Conservation (phyloP, 2,797 vertebrate species). For the Lepidocolaptes lacrymiger region DNA sequence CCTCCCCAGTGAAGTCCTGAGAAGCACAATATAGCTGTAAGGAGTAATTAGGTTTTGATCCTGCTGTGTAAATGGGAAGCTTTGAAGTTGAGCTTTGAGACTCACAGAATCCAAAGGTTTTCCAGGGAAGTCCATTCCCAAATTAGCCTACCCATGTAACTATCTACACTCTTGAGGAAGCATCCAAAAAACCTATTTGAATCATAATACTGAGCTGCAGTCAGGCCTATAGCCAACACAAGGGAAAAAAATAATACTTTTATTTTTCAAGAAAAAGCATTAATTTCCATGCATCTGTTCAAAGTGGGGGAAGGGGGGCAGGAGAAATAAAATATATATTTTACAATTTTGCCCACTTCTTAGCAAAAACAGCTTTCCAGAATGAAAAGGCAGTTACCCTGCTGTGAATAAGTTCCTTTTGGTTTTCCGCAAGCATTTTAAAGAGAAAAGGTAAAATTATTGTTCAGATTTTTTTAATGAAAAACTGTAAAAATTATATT, state of each 20-base stretch:
- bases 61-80: neutral
- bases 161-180: constrained; percentile 11
- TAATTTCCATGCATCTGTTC: neutral
- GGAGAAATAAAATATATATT: neutral
- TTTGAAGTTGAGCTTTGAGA: neutral
- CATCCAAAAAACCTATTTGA: neutral
- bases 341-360: neutral
- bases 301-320: neutral
- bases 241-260: neutral
- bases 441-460: neutral
- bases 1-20: neutral
- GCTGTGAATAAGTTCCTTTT: neutral
- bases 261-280: neutral
- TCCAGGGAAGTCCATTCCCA: neutral
- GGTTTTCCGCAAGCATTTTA: neutral
- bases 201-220: neutral
- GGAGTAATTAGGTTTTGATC: neutral
- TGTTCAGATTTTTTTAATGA: neutral
- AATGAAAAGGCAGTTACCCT: neutral
- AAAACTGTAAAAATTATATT: neutral
- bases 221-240: neutral
- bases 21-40: neutral
- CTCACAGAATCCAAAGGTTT: neutral
- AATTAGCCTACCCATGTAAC: neutral
- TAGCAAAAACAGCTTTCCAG: neutral